Evolutionary conservation across 2,888 invertebrate genomes (phyloP), one percentile per base, ranked within the genome.

Genomic region (Altica lythri): DNA sequence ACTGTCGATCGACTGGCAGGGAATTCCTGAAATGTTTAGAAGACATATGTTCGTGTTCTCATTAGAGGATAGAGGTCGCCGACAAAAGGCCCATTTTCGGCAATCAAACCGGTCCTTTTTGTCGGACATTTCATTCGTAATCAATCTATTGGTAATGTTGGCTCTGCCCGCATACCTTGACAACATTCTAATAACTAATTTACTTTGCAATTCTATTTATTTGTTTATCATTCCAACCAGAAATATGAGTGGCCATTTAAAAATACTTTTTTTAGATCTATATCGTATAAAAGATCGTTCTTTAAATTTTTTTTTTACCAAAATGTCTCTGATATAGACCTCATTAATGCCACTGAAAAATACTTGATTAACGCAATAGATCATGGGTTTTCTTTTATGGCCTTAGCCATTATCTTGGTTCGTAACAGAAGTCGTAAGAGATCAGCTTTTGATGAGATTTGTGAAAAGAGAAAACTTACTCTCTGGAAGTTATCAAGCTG

Each of bases 21-120:
- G 56, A 57, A 65, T 70, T 69, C 64, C 60, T 62, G 60, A 67
- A 64, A 65, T 66, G 62, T 59, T 67, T 60, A 65, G 63, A 68
- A 64, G 69, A 68, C 68, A 70, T 70, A 70, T 71, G 72, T 70
- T 67, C 68, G 51, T 58, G 67, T 61, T 63, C 71, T 71, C 72
- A 71, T 71, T 70, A 70, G 68, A 68, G 57, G n/a, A n/a, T n/a
- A n/a, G n/a, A n/a, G 58, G 62, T 46, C 57, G 70, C 70, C 72
- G 71, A 72, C 71, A 72, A 72, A 72, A 71, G 71, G 67, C 62
- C 65, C 69, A 71, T 71, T 72, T 72, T 70, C 71, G 68, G 69
- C 72, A 69, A 72, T 71, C 71, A 67, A 66, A 65, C 63, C 65
- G 66, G 62, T 64, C 63, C 60, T 68, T 70, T 68, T 67, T 68